Evolutionary conservation across 2,797 vertebrate genomes (phyloP).

Genomic region (Megalops cyprinoides): DNA sequence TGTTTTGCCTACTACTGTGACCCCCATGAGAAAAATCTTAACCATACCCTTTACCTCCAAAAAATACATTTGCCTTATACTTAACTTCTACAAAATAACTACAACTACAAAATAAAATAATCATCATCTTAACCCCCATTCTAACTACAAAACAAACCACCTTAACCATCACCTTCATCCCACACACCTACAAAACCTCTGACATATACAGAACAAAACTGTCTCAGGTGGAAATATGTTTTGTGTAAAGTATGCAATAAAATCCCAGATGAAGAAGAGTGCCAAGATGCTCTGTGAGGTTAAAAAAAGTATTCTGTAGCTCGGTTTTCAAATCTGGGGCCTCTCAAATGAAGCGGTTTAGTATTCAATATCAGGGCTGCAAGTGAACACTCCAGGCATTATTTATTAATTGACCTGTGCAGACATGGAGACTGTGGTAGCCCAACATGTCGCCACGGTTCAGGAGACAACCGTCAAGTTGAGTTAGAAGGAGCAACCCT

Average conservation of each 20-base stretch:
- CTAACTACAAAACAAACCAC: neutral
- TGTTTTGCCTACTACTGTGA: too few species aligned
- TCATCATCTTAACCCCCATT: neutral
- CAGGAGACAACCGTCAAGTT: constrained; percentile 32
- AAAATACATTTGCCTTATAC: too few species aligned
- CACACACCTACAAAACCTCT: neutral
- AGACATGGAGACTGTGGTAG: constrained; percentile 73
- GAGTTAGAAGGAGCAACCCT: constrained; percentile 49
- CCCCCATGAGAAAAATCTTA: too few species aligned
- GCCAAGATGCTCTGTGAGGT: too few species aligned
- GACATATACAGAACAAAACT: neutral
- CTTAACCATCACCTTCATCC: neutral
- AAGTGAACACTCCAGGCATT: constrained; percentile 71
- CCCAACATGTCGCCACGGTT: constrained; percentile 47
- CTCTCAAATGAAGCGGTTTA: constrained; percentile 68
- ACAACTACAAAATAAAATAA: too few species aligned
- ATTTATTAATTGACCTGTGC: constrained; percentile 76
- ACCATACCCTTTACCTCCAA: too few species aligned
- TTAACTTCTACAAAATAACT: too few species aligned
- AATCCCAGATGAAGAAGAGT: too few species aligned
- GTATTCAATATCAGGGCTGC: constrained; percentile 65
- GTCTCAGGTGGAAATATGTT: too few species aligned
- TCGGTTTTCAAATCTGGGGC: constrained; percentile 51
- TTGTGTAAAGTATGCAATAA: too few species aligned
- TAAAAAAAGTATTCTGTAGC: too few species aligned